Percentiles rank a stretch among this genome's conserved stretches.
These are phyloP conservation scores for Sminthurides aquaticus DNA, from an alignment of 2,888 invertebrate genomes.

Conservation along the genomic window DNA sequence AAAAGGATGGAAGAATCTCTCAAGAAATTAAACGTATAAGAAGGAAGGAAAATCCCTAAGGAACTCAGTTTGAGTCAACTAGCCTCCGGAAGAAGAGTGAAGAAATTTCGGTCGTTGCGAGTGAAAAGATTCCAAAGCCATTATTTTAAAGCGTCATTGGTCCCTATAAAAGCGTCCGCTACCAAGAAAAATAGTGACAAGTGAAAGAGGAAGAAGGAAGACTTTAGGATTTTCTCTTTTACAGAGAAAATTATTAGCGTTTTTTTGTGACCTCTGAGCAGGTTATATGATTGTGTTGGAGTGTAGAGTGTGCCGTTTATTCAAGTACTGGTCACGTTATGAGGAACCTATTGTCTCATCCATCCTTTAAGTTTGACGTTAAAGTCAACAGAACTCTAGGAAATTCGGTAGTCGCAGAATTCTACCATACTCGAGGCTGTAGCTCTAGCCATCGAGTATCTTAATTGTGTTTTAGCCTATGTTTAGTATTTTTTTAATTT, in stretches of 20 bases:
- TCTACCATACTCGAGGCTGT: neutral
- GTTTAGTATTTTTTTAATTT: conserved; percentile 1
- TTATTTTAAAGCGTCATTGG: too few relatives aligned
- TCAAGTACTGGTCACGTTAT: conserved; percentile 1
- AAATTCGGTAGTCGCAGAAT: conserved; percentile 2
- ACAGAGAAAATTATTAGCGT: neutral
- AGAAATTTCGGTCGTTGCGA: too few relatives aligned
- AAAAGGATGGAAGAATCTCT: too few relatives aligned
- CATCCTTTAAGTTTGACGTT: conserved; percentile 5
- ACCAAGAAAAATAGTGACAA: too few relatives aligned
- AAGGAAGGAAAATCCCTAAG: neutral
- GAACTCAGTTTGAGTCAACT: neutral
- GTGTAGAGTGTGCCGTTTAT: neutral
- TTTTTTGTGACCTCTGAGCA: neutral
- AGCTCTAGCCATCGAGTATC: conserved; percentile 2
- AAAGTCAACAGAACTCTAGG: conserved; percentile 8
- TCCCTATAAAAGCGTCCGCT: too few relatives aligned
- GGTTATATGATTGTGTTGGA: neutral
- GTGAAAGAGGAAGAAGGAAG: too few relatives aligned
- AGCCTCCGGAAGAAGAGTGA: too few relatives aligned
- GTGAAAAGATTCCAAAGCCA: too few relatives aligned
- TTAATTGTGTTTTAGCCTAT: neutral
- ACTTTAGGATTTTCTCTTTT: neutral
- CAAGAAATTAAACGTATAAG: too few relatives aligned
- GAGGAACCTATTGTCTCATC: conserved; percentile 3